A percentile compares a stretch with the other conserved stretches of the same genome.
These are phyloP conservation scores for Andrena fulva DNA, from an alignment of 2,888 invertebrate species.

Conservation along the genomic window DNA sequence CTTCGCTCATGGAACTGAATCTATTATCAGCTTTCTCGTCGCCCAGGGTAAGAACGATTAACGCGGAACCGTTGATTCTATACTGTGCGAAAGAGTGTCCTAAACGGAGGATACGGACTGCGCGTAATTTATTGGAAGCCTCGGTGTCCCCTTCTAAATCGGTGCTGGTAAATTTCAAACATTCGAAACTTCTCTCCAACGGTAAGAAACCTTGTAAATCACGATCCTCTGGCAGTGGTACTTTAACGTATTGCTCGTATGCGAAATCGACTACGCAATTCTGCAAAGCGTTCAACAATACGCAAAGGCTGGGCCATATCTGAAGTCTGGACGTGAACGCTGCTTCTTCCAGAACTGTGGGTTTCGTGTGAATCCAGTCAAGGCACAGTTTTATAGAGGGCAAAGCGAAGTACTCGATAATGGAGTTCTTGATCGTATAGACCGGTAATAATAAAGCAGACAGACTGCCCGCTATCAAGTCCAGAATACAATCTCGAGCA, in stretches of 20 bases:
- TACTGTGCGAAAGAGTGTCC: constrained; percentile 85
- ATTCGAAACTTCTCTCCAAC: constrained; percentile 87
- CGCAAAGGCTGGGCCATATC: constrained; percentile 93
- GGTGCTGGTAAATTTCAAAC: constrained; percentile 86
- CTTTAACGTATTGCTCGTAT: constrained; percentile 86
- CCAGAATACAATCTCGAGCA: constrained; percentile 87
- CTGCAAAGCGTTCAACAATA: constrained; percentile 90
- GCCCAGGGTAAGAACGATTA: constrained; percentile 78
- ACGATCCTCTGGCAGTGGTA: constrained; percentile 92
- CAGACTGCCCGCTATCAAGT: constrained; percentile 88
- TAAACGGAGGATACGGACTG: constrained; percentile 85
- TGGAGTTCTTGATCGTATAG: constrained; percentile 89
- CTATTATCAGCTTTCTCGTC: constrained; percentile 77
- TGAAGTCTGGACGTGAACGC: constrained; percentile 88
- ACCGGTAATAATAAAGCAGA: constrained; percentile 90
- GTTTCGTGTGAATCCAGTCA: constrained; percentile 89
- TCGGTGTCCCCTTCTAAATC: constrained; percentile 83
- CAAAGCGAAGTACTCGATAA: constrained; percentile 89
- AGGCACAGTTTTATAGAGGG: constrained; percentile 91
- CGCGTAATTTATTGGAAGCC: constrained; percentile 85
- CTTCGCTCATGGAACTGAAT: constrained; percentile 84
- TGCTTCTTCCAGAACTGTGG: constrained; percentile 85
- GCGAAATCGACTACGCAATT: constrained; percentile 85
- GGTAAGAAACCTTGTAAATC: constrained; percentile 93
- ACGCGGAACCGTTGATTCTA: constrained; percentile 82